Evolutionary conservation across 2,797 vertebrate species (phyloP).

Genomic region (Sciurus vulgaris): DNA sequence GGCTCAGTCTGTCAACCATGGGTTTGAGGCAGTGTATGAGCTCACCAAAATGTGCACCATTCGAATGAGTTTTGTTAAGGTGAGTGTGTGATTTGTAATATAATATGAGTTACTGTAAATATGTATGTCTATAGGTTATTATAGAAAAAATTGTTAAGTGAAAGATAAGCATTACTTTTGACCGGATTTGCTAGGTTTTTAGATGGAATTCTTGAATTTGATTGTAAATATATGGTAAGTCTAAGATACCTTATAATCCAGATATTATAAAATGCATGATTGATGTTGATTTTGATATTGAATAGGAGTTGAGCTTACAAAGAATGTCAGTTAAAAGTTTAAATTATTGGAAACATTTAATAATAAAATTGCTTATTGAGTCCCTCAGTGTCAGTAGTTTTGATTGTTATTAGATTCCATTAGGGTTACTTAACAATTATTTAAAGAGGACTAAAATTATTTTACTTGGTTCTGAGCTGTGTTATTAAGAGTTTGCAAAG

Average conservation of each 20-base stretch:
- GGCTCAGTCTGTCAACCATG: slow-evolving; percentile 95
- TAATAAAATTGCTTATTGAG: slow-evolving; percentile 52
- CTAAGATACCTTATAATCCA: slow-evolving; percentile 58
- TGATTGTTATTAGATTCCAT: background rate
- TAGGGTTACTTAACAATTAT: background rate
- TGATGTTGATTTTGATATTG: slow-evolving; percentile 31
- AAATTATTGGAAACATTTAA: slow-evolving; percentile 55
- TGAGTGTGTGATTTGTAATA: slow-evolving; percentile 77
- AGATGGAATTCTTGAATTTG: slow-evolving; percentile 54
- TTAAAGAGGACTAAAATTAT: slow-evolving; percentile 31
- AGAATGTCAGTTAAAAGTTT: slow-evolving; percentile 57
- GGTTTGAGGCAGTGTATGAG: slow-evolving; percentile 95
- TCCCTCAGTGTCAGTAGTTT: slow-evolving; percentile 7
- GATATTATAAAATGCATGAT: slow-evolving; percentile 25
- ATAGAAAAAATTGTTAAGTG: slow-evolving; percentile 28
- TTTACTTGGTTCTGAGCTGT: slow-evolving; percentile 37
- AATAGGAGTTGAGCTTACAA: background rate
- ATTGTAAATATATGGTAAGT: slow-evolving; percentile 22
- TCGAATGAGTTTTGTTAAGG: slow-evolving; percentile 96
- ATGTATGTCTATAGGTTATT: slow-evolving; percentile 9
- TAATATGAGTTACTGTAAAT: slow-evolving; percentile 7
- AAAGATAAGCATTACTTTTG: slow-evolving; percentile 2
- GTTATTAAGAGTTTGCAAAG: slow-evolving; percentile 17
- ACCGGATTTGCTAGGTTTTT: slow-evolving; percentile 29
- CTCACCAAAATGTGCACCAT: slow-evolving; percentile 97